These are phyloP conservation scores for Iselma pallidipennis DNA, from an alignment of 2,888 invertebrate genomes.

Conservation along the genomic window DNA sequence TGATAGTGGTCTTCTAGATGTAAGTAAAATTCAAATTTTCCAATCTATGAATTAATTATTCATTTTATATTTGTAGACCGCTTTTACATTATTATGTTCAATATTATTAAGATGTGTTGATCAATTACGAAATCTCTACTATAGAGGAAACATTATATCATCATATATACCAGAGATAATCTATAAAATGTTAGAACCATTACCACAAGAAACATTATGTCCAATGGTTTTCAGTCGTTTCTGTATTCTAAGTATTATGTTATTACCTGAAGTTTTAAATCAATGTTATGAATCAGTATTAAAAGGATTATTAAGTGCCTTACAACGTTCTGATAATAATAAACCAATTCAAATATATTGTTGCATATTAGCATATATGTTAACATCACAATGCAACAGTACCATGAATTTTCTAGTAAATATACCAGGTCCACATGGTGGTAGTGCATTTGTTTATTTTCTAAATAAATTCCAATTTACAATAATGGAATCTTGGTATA, in stretches of 20 bases:
- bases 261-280: conserved; percentile 30
- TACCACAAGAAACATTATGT: conserved; percentile 18
- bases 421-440: conserved; percentile 39
- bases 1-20: conserved; percentile 29
- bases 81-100: conserved; percentile 26
- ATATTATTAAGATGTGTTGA: conserved; percentile 21
- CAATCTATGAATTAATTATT: not conserved
- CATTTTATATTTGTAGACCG: conserved; percentile 22
- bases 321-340: conserved; percentile 18
- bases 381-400: conserved; percentile 29
- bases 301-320: conserved; percentile 31
- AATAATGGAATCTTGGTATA: conserved; percentile 21
- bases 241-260: conserved; percentile 29
- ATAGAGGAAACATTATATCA: conserved; percentile 23
- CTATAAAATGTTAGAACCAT: conserved; percentile 22
- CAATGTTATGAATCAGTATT: conserved; percentile 33
- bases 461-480: conserved; percentile 31
- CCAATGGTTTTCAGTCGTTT: conserved; percentile 30
- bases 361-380: conserved; percentile 36
- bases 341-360: conserved; percentile 27
- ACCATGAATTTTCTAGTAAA: conserved; percentile 32
- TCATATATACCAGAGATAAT: conserved; percentile 30
- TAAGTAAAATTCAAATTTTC: conserved; percentile 3
- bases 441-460: conserved; percentile 36
- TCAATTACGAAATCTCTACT: conserved; percentile 24